These are phyloP conservation scores for Spermophilus dauricus DNA, from an alignment of 2,113 vertebrate genomes.

Conservation along the genomic window DNA sequence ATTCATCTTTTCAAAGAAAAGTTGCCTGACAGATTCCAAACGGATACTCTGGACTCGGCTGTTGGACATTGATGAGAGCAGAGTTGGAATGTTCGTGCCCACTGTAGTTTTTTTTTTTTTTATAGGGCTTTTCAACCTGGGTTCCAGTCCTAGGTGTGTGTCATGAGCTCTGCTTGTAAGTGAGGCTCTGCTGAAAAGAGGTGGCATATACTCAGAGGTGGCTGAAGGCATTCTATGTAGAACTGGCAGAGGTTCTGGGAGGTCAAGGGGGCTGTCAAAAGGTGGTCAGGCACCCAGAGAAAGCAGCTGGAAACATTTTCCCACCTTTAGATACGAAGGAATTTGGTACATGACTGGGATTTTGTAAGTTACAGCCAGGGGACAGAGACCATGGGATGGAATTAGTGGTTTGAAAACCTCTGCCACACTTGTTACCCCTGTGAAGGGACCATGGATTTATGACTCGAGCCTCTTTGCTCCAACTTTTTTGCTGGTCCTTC, in stretches of 20 bases:
- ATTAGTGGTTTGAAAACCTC: neutral
- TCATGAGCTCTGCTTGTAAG: neutral
- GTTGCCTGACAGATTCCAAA: conserved; percentile 38
- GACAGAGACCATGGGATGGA: neutral
- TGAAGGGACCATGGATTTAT: neutral
- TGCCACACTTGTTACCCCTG: neutral
- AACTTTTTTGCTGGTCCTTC: neutral
- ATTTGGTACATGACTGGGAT: neutral
- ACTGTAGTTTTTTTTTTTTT: neutral
- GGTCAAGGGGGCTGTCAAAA: neutral
- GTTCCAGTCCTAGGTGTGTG: neutral
- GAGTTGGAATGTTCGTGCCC: neutral
- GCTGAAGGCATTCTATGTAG: neutral
- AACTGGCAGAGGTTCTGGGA: neutral
- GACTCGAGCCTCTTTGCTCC: neutral
- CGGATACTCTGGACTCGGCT: neutral
- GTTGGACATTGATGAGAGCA: neutral
- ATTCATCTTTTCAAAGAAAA: conserved; percentile 69
- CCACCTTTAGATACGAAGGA: neutral
- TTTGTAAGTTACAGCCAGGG: neutral
- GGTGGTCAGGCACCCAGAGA: neutral
- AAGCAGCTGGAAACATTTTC: neutral
- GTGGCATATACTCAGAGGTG: neutral
- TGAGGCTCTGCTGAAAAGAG: neutral
- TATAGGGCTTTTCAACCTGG: neutral